phyloP scores from a whole-genome alignment of 2,113 vertebrate species.

The Rhombomys opimus region DNA sequence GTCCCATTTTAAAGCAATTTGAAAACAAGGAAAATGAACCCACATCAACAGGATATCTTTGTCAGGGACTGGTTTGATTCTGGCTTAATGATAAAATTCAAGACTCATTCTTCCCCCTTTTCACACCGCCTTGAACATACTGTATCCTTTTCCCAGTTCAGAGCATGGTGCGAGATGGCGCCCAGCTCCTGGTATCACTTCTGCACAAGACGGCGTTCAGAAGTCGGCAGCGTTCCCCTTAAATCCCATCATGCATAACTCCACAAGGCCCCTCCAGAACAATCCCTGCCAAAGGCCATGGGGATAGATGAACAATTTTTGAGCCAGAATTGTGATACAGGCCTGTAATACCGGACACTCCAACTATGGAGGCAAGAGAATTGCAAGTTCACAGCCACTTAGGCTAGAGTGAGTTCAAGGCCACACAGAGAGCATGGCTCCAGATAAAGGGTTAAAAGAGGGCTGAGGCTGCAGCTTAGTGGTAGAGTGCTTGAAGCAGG shows the following conservation, averaged over 20 bases:
- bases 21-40: constrained; percentile 10
- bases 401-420: not conserved
- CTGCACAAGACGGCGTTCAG: not conserved
- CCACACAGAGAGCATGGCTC: not conserved
- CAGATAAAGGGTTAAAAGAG: not conserved
- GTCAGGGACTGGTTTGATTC: not conserved
- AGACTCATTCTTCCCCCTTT: not conserved
- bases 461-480: not conserved
- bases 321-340: not conserved
- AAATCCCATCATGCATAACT: not conserved
- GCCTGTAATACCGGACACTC: not conserved
- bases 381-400: not conserved
- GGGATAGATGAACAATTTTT: not conserved
- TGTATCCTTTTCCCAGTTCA: not conserved
- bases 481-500: not conserved
- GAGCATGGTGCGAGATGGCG: not conserved
- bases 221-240: not conserved
- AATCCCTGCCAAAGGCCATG: not conserved
- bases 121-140: not conserved
- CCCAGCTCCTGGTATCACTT: not conserved
- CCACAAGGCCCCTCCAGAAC: not conserved
- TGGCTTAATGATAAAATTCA: not conserved
- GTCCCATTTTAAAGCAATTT: not conserved
- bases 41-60: not conserved
- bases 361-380: not conserved